A percentile compares a stretch with the other conserved stretches of the same genome.
Conservation (phyloP, 23 tunicate genomes). For the Trididemnum miniatum region DNA sequence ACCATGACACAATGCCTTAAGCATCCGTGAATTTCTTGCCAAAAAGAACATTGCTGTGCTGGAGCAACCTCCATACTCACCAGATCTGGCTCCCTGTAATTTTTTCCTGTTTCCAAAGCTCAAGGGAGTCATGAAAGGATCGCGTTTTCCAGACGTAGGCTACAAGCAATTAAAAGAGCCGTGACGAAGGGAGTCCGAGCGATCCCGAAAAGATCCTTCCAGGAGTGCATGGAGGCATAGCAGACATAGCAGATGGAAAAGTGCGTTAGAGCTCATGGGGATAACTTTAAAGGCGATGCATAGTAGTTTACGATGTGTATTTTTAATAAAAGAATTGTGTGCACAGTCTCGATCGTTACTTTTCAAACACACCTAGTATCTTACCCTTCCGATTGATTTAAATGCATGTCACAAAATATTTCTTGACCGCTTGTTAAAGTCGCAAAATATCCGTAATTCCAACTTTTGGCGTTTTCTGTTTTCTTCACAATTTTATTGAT, state of each 20-base stretch:
- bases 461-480: no score
- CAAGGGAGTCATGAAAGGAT: slow-evolving; percentile 5
- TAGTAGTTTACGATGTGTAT: slow-evolving; percentile 5
- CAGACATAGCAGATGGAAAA: background rate
- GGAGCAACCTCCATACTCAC: slow-evolving; percentile 13
- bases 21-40: slow-evolving; percentile 5
- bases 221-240: slow-evolving; percentile 18
- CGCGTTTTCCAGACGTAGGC: background rate
- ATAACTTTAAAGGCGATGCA: no score
- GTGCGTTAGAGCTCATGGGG: slow-evolving; percentile 17
- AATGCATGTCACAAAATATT: no score
- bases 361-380: slow-evolving; percentile 2
- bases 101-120: slow-evolving; percentile 9
- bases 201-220: slow-evolving; percentile 12
- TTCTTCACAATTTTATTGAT: no score
- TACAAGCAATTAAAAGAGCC: background rate
- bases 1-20: background rate
- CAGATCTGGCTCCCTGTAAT: background rate
- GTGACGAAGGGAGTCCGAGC: background rate
- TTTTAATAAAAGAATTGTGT: no score
- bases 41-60: slow-evolving; percentile 11
- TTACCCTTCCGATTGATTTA: no score
- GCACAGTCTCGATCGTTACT: background rate
- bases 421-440: no score
- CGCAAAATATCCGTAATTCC: no score